Evolutionary conservation across 2,888 invertebrate species (phyloP), one percentile per base, ranked within the genome.

Genomic region (Trilocha varians): DNA sequence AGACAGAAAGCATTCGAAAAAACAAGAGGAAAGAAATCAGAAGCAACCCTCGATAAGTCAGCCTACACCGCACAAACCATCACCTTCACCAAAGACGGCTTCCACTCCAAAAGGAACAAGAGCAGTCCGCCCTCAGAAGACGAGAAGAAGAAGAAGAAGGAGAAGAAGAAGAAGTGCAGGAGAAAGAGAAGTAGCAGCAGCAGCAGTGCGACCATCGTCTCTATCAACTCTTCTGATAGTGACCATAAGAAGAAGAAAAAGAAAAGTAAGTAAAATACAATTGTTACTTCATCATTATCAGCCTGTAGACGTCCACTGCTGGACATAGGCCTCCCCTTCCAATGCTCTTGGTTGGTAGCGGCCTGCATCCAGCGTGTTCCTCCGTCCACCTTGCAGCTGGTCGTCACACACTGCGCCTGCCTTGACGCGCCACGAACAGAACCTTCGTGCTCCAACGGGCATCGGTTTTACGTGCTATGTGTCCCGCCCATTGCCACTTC

Each of bases 1-100:
- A 87, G 95, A 3, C 93, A 92, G 57, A 91, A 90, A 53, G 90
- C 92, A 0, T 88, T 89, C 46, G 89, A 89, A 53, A 84, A 87
- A 60, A 66, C 76, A 41, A 65, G 83, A 4, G 68, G 40, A 13
- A 70, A 67, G 39, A 66, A 66, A 43, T 57, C 50, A 1, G 87
- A 79, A 11, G 66, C 45, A 3, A 32, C 41, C 0, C 48, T 48
- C 0, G 60, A 62, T 3, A 63, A 64, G 34, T 59, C 60, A 1
- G 35, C 39, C 3, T 86, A 87, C 60, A 61, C 80, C 2, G 69
- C 85, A 0, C 84, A 83, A 52, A 86, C 84, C 1, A 86, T 86
- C 48, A 80, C 83, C 0, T 86, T 80, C 62, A 77, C 68, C 60
- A 84, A 82, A 48, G 84, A 87, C 42, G 86, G 85, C 14, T 80